Base-by-base conservation (phyloP, 2,888 invertebrate species). In the Pheosia tremula region DNA sequence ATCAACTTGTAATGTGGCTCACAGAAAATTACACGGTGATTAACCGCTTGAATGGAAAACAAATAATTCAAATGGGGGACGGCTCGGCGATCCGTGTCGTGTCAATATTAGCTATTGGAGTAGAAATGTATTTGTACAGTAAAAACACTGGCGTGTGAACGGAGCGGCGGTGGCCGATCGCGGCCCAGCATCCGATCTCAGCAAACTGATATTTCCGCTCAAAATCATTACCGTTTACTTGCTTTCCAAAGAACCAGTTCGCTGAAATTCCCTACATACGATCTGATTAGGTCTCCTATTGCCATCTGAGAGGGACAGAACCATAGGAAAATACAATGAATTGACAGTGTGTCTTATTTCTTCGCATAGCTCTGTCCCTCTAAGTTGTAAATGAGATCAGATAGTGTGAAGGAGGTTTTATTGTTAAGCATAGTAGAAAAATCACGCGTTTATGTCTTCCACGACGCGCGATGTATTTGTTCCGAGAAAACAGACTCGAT, bases 121-220 rank as follows among this genome's bases (percentile, higher is more conserved):
- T 79, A 82, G 85, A 83, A 78, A 81, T 74, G 75, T 79, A 75
- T 82, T 82, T 78, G 78, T 75, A 69, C 71, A 81, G 81, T 73
- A 81, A 79, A 82, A 79, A 79, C 79, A 84, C 79, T 77, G 77
- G 77, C 88, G 87, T 90, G 90, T 86, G 90, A 91, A 88, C 82
- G 66, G 66, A 56, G 63, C 64, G 72, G 74, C 73, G 76, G 78
- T 72, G 75, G 73, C 72, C 71, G 68, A 69, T 69, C 67, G 70
- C 72, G 24, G 24, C 24, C 24, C 24, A 68, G 75, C 74, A 77
- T 80, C 78, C 76, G 77, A 84, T 87, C 85, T 83, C 86, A 75
- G 80, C 86, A 86, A 88, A 90, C 88, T 89, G 86, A 86, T 81
- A 88, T 89, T 86, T 90, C 89, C 89, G 88, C 77, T 86, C 80